Evolutionary conservation across 53 echinoderm and acorn worm species (phyloP).

Genomic region (Patiria pectinifera): DNA sequence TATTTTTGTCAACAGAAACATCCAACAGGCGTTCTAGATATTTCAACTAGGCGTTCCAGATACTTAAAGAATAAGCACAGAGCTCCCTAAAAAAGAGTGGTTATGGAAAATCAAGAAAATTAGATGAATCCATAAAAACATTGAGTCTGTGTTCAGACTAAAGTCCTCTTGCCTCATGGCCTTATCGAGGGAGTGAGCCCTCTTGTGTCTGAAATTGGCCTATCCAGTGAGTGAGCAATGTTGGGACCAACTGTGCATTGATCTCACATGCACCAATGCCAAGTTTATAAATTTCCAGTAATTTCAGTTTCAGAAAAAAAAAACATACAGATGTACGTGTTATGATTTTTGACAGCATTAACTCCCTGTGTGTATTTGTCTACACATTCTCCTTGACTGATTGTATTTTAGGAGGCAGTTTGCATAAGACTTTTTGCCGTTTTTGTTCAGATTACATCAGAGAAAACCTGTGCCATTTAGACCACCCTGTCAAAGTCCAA

Average conservation of each 20-base stretch:
- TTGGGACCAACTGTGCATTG: neutral
- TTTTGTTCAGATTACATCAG: neutral
- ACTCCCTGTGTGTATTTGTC: no score
- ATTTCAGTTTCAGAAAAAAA: neutral
- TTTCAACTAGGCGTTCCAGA: no score
- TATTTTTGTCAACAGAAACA: no score
- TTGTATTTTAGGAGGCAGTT: neutral
- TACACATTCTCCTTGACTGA: neutral
- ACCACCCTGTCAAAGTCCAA: no score
- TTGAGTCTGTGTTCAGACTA: neutral
- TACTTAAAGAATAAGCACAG: no score
- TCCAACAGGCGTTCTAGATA: no score
- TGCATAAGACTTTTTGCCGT: neutral
- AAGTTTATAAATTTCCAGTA: neutral
- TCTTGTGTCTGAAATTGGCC: constrained; percentile 18
- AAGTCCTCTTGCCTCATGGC: neutral
- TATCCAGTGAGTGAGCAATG: neutral
- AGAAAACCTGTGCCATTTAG: neutral
- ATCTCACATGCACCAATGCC: neutral
- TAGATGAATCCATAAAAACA: no score
- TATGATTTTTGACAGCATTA: no score
- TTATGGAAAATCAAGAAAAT: no score
- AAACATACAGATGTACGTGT: neutral
- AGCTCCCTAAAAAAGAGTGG: no score
- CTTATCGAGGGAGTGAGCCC: constrained; percentile 32